Evolutionary conservation across 2,113 vertebrate species (phyloP).

Genomic region (Hippolais icterina): DNA sequence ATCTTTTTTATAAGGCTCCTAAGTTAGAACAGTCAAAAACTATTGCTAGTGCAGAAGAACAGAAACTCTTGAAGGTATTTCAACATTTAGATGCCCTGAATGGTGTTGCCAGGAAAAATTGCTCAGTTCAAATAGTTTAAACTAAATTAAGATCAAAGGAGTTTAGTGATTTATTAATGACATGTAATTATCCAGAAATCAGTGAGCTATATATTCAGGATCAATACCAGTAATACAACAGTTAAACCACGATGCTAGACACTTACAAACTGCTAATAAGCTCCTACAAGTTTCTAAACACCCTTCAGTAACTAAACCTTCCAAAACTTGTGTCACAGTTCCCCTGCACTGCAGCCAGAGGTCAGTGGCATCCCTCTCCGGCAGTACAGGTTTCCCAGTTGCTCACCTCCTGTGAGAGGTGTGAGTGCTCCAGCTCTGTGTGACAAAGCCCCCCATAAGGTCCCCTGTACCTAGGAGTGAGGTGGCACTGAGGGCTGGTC

Average conservation of each 20-base stretch:
- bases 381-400: neutral
- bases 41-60: neutral
- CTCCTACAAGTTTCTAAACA: neutral
- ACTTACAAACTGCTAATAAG: neutral
- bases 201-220: neutral
- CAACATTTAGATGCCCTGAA: neutral
- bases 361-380: fast-evolving
- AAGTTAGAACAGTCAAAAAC: neutral
- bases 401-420: fast-evolving
- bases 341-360: neutral
- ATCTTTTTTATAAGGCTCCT: neutral
- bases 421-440: neutral
- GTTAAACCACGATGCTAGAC: neutral
- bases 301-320: neutral
- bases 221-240: neutral
- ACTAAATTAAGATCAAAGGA: neutral
- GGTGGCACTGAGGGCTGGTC: neutral
- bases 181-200: neutral
- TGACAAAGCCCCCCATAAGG: neutral
- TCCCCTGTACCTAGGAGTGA: neutral
- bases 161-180: neutral
- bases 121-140: neutral
- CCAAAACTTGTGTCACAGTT: neutral
- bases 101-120: neutral
- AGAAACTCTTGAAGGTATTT: neutral